Base-by-base conservation (phyloP, 64 coral and sea anemone genomes). In the Catalaphyllia jardinei region DNA sequence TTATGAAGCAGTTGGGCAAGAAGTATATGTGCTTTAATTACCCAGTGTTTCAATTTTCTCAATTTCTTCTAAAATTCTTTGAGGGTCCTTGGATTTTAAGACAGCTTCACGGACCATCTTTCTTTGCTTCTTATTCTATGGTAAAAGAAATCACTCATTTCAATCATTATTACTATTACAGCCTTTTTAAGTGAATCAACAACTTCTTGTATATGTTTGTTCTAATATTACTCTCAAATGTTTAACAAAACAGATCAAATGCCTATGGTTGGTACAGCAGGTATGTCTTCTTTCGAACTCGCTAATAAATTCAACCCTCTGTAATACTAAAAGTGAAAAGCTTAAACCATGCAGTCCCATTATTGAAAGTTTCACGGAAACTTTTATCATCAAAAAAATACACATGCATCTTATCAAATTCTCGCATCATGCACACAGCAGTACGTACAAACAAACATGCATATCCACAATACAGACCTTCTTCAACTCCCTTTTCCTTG, bases 71-170 rank as follows among this genome's bases (percentile, higher is more conserved):
- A 98, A 86, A 67, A 98, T 98, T 83, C 88, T 89, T 72, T 92
- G 81, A 42, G 96, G 96, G 87, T 98, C 96, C 87, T 98, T 98
- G 24, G 90, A 91, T 78, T 98, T 98, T 33, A 98, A 86, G 49
- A 98, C 96, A 90, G 94, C 87, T 93, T 98, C 96, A 79, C 96
- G 75, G 12, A 98, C 96, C 93, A 98, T 95, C 77, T 98, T 98
- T 29, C 96, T 39, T 62, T 98, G 96, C 30, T 98, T 98, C 60
- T 95, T 95, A 52, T 98, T 98, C 96, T 98, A 76, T 49, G 79
- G 3, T 25, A 86, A 27, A 74, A 46, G 42, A 72, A 18, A 27
- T 7, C 10, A 69, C 2, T 27, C 22, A 69, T 11, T 27, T 69
- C 8, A n/a, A 69, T 69, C 1, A 46, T 3, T 7, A 46, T 4